Evolutionary conservation across 2,797 vertebrate species (phyloP), one percentile per base, ranked within the genome.

Genomic region (Argentina silus): DNA sequence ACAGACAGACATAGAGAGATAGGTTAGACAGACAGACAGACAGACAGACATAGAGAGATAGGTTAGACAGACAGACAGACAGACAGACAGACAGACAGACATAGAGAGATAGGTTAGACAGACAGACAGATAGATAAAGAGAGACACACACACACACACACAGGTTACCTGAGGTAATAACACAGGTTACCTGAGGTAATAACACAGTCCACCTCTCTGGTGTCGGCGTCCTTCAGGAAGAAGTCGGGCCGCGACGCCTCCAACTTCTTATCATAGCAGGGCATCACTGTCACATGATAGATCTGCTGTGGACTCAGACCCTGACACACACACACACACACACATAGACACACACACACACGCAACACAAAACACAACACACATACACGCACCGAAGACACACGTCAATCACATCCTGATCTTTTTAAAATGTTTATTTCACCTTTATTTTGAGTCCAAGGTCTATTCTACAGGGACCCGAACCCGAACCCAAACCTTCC

Each of bases 201-300:
- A 63, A 99, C 98, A 61, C 96, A 98, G 88, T 99, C 98, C 74
- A 99, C 98, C 7, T 99, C 98, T 10, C 97, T 92, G 1, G 95
- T 96, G 77, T 98, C 94, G 36, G 89, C 84, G 8, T 95, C 78
- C 3, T 87, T 70, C 81, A 91, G 83, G 86, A 94, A 97, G 76
- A 99, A 99, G 84, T 98, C 97, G 0, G 95, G 90, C 85, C 98
- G 93, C 2, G 98, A 98, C 0, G 98, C 97, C 81, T 99, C 98
- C 1, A 99, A 94, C 81, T 99, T 99, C 83, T 99, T 99, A 85
- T 99, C 98, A 0, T 96, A 98, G 79, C 98, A 99, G 45, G 98
- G 98, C 98, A 99, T 99, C 45, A 99, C 96, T 0, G 96, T 93
- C 51, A 96, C 94, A 0, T 99, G 98, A 88, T 97, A 99, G 75